These are phyloP conservation scores for Desmodus rotundus DNA, from an alignment of 2,113 vertebrate genomes.

Conservation along the genomic window DNA sequence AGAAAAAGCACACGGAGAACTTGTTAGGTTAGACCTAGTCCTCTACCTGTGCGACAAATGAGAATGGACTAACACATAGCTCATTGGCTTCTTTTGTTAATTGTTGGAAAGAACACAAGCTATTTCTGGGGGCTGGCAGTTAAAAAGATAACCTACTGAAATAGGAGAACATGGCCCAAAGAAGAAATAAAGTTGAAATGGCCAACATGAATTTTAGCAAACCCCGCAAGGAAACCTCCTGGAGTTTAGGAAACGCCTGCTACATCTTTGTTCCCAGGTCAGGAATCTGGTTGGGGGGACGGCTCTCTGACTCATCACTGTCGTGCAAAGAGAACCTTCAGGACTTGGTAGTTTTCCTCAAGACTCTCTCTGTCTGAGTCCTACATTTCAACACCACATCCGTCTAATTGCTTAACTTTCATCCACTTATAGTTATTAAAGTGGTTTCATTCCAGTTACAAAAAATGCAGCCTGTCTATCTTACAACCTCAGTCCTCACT, in stretches of 20 bases:
- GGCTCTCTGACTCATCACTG: neutral
- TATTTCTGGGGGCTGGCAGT: neutral
- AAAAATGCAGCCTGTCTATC: neutral
- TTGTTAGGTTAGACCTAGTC: neutral
- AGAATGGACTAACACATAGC: rapidly evolving
- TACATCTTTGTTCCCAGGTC: neutral
- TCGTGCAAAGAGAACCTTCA: neutral
- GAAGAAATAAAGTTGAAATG: neutral
- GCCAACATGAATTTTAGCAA: neutral
- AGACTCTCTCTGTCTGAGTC: neutral
- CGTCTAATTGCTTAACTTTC: neutral
- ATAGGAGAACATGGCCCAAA: neutral
- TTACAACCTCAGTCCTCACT: neutral
- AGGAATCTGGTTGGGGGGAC: neutral
- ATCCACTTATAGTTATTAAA: neutral
- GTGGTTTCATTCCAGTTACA: neutral
- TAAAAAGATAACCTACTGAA: neutral
- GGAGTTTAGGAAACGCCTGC: neutral
- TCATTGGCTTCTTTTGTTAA: neutral
- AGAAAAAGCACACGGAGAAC: neutral
- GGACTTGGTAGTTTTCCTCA: neutral
- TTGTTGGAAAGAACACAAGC: neutral
- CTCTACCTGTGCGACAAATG: neutral
- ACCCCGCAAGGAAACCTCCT: neutral
- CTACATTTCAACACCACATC: neutral